Evolutionary conservation across 2,888 invertebrate genomes (phyloP).

Genomic region (Matsumyia berberina): DNA sequence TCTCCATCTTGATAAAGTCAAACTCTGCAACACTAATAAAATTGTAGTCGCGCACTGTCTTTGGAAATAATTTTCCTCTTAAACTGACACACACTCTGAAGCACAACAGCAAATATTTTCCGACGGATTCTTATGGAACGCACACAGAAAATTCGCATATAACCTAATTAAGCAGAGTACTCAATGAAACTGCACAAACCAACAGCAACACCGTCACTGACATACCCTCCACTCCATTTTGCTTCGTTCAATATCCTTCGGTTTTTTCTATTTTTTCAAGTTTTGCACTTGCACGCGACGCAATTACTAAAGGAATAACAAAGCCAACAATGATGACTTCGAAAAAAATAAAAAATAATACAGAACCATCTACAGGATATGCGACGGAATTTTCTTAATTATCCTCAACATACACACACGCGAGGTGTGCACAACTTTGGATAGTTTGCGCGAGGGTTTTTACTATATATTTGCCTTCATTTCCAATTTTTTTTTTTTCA

Average conservation of each 20-base stretch:
- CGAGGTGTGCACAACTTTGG: constrained; percentile 17
- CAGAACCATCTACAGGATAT: constrained; percentile 29
- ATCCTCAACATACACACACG: constrained; percentile 33
- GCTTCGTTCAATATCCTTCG: constrained; percentile 17
- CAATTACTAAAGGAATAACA: constrained; percentile 52
- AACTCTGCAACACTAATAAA: constrained; percentile 41
- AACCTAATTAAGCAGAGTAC: constrained; percentile 49
- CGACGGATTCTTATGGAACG: constrained; percentile 42
- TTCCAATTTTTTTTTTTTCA: too few species aligned
- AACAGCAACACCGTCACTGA: not conserved
- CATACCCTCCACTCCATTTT: not conserved
- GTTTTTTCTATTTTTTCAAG: not conserved
- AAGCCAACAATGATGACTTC: constrained; percentile 1
- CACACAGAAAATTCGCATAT: constrained; percentile 31
- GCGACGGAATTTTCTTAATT: constrained; percentile 66
- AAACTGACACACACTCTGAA: constrained; percentile 22
- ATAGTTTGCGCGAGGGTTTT: constrained; percentile 16
- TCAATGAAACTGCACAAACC: constrained; percentile 54
- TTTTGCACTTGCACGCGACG: constrained; percentile 62
- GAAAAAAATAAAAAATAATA: not conserved
- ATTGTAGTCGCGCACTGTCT: constrained; percentile 24
- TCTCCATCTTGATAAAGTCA: constrained; percentile 35
- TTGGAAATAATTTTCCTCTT: too few species aligned
- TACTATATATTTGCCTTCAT: constrained; percentile 30
- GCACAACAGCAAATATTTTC: constrained; percentile 30